These are phyloP conservation scores for Tympanoctomys barrerae DNA, from an alignment of 2,797 vertebrate species.

Conservation along the genomic window DNA sequence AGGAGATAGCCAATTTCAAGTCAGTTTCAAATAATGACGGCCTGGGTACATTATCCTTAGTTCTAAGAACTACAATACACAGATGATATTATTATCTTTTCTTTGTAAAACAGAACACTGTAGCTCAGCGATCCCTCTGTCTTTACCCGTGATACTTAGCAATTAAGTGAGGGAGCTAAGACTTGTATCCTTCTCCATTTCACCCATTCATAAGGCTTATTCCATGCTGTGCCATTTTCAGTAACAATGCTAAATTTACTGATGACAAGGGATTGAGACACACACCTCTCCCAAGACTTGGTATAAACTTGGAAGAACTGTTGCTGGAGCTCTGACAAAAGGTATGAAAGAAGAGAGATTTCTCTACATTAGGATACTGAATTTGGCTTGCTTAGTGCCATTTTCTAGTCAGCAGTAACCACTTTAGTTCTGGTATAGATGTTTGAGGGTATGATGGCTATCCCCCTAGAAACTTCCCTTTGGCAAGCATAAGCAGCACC, in stretches of 20 bases:
- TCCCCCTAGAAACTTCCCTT: neutral
- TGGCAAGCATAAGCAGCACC: neutral
- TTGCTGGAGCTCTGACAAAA: neutral
- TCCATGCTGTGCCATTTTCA: neutral
- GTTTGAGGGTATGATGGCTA: neutral
- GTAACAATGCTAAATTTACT: neutral
- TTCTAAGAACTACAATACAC: neutral
- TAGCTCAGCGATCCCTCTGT: neutral
- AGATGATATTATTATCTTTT: neutral
- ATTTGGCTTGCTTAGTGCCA: neutral
- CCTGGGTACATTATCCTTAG: neutral
- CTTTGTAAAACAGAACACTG: neutral
- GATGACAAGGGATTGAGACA: neutral
- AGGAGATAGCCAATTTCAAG: neutral
- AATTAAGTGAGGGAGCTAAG: neutral
- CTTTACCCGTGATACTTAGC: neutral
- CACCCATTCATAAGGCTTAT: rapidly evolving
- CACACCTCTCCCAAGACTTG: rapidly evolving
- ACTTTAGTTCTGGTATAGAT: neutral
- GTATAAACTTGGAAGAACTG: neutral
- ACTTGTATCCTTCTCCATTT: neutral
- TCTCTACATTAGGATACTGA: neutral
- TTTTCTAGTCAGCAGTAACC: neutral
- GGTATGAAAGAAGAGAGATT: neutral
- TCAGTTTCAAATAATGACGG: neutral